Evolutionary conservation across 2,888 invertebrate species (phyloP).

Genomic region (Selenia dentaria): DNA sequence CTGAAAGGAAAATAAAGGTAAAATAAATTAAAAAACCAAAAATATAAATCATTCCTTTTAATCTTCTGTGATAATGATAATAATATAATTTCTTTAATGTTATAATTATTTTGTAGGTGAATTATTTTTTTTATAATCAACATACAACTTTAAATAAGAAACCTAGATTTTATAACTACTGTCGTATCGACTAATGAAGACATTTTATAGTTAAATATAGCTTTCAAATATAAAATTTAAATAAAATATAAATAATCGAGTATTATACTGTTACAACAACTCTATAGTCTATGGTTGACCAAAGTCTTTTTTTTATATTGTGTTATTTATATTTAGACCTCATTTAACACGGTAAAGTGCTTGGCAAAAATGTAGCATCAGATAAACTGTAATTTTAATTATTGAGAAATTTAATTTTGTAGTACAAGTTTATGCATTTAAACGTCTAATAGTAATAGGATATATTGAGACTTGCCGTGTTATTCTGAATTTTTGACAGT

Average conservation of each 20-base stretch:
- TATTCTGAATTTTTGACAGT: too few species aligned
- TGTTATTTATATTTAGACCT: slow-evolving; percentile 40
- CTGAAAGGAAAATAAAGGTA: slow-evolving; percentile 32
- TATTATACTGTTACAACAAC: slow-evolving; percentile 80
- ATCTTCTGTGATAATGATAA: slow-evolving; percentile 68
- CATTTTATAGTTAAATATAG: slow-evolving; percentile 59
- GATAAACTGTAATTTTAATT: too few species aligned
- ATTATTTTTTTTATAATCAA: slow-evolving; percentile 74
- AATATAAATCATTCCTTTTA: slow-evolving; percentile 79
- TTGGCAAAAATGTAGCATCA: slow-evolving; percentile 8
- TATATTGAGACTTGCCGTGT: too few species aligned
- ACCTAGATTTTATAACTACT: slow-evolving; percentile 45
- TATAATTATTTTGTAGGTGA: slow-evolving; percentile 67
- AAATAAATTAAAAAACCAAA: slow-evolving; percentile 52
- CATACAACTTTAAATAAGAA: slow-evolving; percentile 70
- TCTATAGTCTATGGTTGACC: slow-evolving; percentile 73
- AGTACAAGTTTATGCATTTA: too few species aligned
- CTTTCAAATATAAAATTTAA: slow-evolving; percentile 69
- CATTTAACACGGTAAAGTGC: slow-evolving; percentile 29
- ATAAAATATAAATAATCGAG: slow-evolving; percentile 83
- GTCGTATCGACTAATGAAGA: slow-evolving; percentile 74
- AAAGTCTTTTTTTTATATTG: slow-evolving; percentile 53
- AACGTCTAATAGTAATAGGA: too few species aligned
- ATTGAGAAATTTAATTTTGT: too few species aligned
- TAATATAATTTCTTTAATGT: slow-evolving; percentile 63